Base-by-base conservation (phyloP, 2,888 invertebrate species). In the Anthrax anthrax region DNA sequence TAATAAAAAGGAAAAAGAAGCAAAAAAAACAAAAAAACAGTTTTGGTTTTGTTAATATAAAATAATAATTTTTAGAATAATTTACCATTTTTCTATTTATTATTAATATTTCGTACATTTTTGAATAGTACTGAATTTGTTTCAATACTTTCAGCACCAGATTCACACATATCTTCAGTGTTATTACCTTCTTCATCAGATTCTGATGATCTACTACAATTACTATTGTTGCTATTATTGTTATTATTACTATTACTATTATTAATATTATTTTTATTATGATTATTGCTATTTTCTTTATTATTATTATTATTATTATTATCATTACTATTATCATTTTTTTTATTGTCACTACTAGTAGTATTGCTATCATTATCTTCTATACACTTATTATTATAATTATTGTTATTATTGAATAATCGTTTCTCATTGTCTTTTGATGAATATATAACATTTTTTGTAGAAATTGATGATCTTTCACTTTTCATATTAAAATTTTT, bases 51-150 rank as follows among this genome's bases (percentile, higher is more conserved):
- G n/a, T n/a, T n/a, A n/a, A n/a, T n/a, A n/a, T n/a, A n/a, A n/a
- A n/a, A n/a, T n/a, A n/a, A n/a, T n/a, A n/a, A n/a, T n/a, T n/a
- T n/a, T n/a, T n/a, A n/a, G n/a, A n/a, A n/a, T n/a, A n/a, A 23
- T 23, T 23, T 23, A 23, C 8, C 23, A 23, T 23, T 23, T 23
- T 23, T 6, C n/a, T n/a, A n/a, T n/a, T 23, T 23, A 23, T 8
- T 23, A 23, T 23, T 23, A 6, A 23, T 60, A 52, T 77, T 78
- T 50, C 79, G 70, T 58, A 80, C 80, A 62, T 79, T 82, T 42
- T 83, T 85, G 57, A 86, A 87, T 61, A 86, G 84, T 37, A 88
- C 87, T 4, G 87, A 88, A 68, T 88, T 86, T 1, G 88, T 88
- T 59, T 86, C 88, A 27, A 87, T 72, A 69, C 87, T 88, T 62